Evolutionary conservation across 2,113 vertebrate species (phyloP).

Genomic region (Charina bottae): DNA sequence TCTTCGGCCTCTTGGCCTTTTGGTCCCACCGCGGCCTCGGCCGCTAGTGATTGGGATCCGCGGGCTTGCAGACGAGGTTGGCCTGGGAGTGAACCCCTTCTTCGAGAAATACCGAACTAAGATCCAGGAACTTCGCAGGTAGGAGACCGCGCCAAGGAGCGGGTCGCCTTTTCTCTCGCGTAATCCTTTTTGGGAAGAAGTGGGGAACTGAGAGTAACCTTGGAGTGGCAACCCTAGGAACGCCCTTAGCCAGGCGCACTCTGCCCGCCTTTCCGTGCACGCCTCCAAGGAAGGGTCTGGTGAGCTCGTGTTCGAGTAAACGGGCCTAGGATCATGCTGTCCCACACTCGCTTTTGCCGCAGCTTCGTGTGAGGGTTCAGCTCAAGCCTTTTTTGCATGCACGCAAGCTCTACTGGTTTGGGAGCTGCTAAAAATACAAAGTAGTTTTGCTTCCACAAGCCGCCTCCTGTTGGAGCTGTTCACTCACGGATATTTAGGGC

Average conservation of each 20-base stretch:
- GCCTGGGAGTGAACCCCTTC: conserved; percentile 86
- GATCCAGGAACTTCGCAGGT: conserved; percentile 90
- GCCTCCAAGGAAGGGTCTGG: neutral
- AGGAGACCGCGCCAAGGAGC: neutral
- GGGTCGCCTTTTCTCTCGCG: fast-evolving
- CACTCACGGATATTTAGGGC: neutral
- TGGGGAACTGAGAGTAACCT: neutral
- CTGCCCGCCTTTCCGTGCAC: neutral
- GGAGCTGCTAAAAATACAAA: neutral
- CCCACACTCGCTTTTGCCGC: neutral
- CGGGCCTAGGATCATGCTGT: neutral
- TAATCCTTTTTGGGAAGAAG: too few relatives aligned
- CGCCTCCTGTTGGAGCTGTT: neutral
- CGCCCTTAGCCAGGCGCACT: neutral
- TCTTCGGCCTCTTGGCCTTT: conserved; percentile 79
- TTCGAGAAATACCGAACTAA: conserved; percentile 88
- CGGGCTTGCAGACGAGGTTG: conserved; percentile 45
- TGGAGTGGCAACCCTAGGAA: neutral
- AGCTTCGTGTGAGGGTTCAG: neutral
- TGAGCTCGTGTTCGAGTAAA: neutral
- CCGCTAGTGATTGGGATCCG: neutral
- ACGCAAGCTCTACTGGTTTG: neutral
- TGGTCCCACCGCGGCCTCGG: conserved; percentile 76
- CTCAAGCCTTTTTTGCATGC: neutral
- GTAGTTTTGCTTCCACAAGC: neutral